Evolutionary conservation across 2,888 invertebrate genomes (phyloP).

Genomic region (Ophioninae sp.): DNA sequence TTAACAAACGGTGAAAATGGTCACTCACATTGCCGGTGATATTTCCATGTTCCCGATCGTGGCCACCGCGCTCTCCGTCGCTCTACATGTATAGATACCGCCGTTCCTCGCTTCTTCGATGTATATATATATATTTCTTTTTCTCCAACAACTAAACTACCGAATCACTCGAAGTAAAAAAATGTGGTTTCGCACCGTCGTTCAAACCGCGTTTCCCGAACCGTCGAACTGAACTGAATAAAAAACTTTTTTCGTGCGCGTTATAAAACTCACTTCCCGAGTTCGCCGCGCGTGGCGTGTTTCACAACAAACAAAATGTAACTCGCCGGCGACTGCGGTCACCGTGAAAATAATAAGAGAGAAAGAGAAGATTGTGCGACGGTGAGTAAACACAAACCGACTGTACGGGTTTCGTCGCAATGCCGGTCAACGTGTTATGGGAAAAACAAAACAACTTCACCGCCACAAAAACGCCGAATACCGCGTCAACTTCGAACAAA

Average conservation of each 20-base stretch:
- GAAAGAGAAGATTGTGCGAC: neutral
- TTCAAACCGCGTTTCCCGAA: conserved; percentile 27
- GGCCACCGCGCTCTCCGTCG: neutral
- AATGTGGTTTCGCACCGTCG: conserved; percentile 13
- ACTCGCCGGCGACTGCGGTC: neutral
- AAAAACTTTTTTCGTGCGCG: conserved; percentile 41
- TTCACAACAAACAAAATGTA: conserved; percentile 4
- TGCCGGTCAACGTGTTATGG: neutral
- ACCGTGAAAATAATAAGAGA: neutral
- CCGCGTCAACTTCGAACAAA: conserved; percentile 5
- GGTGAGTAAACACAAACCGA: neutral
- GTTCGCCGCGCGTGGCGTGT: neutral
- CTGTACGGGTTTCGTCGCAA: neutral
- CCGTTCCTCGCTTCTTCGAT: neutral
- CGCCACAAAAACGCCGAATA: conserved; percentile 27
- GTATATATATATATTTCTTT: neutral
- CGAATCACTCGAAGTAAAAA: conserved; percentile 17
- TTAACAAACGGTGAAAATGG: neutral
- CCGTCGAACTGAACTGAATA: conserved; percentile 44
- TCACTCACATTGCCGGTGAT: conserved; percentile 48
- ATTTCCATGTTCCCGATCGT: conserved; percentile 49
- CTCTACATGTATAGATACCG: conserved; percentile 11
- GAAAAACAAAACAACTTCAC: conserved; percentile 21
- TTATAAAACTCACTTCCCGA: conserved; percentile 45
- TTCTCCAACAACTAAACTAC: neutral